Evolutionary conservation across 2,113 vertebrate genomes (phyloP).

Genomic region (Psilopogon haemacephalus): DNA sequence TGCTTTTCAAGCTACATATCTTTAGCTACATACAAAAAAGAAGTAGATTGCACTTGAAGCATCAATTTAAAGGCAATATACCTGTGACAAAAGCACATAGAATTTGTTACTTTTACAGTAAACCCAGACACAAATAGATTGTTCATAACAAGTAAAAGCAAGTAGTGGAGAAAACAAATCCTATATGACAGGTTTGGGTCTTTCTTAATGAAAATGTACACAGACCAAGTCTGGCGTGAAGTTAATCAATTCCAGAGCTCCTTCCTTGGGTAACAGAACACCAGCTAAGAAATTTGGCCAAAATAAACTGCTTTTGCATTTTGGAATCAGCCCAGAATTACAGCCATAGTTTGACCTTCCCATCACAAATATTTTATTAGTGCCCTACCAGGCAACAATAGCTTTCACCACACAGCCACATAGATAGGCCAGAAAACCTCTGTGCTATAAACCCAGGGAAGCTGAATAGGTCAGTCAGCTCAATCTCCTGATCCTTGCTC

Average conservation of each 20-base stretch:
- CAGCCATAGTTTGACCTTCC: constrained; percentile 12
- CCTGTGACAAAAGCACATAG: background rate
- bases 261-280: constrained; percentile 12
- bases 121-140: rapidly evolving
- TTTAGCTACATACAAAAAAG: background rate
- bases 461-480: background rate
- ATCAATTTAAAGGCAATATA: background rate
- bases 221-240: background rate
- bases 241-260: constrained; percentile 50
- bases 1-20: background rate
- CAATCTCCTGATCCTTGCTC: background rate
- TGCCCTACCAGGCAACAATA: background rate
- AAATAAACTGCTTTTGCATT: constrained; percentile 46
- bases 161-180: background rate
- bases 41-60: background rate
- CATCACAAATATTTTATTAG: constrained; percentile 7
- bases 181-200: background rate
- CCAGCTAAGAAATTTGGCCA: constrained; percentile 23
- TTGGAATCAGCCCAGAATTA: constrained; percentile 12
- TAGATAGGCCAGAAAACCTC: background rate
- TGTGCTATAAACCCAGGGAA: background rate
- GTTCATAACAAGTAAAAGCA: background rate
- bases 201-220: background rate
- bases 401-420: background rate
- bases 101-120: background rate